phyloP scores from a whole-genome alignment of 2,113 vertebrate genomes.

The Stegostoma tigrinum region DNA sequence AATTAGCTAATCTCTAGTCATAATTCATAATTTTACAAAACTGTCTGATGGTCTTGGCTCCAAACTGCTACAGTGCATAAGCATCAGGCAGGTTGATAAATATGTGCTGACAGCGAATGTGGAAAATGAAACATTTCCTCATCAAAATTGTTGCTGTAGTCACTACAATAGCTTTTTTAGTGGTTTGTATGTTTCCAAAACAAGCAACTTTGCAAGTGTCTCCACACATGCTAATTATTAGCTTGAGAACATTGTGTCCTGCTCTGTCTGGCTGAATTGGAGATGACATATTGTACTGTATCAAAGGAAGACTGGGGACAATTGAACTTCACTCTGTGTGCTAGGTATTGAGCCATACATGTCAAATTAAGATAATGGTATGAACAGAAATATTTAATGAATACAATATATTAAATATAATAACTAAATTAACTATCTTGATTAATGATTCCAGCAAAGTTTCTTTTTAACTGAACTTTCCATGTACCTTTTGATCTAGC shows the following conservation, averaged over 20 bases:
- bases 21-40: not conserved
- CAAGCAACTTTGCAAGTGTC: not conserved
- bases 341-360: not conserved
- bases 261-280: not conserved
- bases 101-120: not conserved
- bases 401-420: not conserved
- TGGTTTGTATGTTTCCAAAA: not conserved
- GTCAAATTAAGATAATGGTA: not conserved
- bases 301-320: not conserved
- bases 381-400: not conserved
- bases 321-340: not conserved
- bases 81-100: not conserved
- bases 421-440: not conserved
- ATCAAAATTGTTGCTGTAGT: not conserved
- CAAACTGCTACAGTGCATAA: not conserved
- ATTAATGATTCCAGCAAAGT: not conserved
- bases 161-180: not conserved
- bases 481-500: not conserved
- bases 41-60: not conserved
- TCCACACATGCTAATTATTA: not conserved
- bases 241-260: not conserved
- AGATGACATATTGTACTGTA: not conserved
- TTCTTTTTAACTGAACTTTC: not conserved
- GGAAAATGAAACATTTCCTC: not conserved
- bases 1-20: not conserved